Evolutionary conservation across 2,113 vertebrate genomes (phyloP), one percentile per base, ranked within the genome.

Genomic region (Polypterus bichir): DNA sequence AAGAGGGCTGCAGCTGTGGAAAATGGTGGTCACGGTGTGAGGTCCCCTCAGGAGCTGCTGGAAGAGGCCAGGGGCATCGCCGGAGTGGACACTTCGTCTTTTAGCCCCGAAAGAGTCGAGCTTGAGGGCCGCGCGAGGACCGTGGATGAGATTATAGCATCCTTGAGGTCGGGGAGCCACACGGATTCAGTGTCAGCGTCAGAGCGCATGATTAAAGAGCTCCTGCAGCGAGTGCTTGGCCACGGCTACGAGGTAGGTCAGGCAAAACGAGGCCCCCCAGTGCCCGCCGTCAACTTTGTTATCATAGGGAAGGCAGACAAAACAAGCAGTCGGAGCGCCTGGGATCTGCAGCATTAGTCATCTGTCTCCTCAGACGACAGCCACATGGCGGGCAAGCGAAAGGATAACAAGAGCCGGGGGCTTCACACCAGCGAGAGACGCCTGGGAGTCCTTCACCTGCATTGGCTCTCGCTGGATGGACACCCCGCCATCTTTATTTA

Each of bases 141-240:
- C 69, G 72, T 77, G 58, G 81, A 84, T 73, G 83, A 89, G 74
- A 79, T 86, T 73, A 79, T 82, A 64, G 76, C 73, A 60, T 87
- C 81, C 9, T 71, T 78, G 68, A 77, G 74, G 73, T 83, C 73
- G 51, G 71, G 11, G 52, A 45, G 4, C 4, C 46, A 58, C 47
- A 55, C 11, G 51, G 49, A 79, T 69, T 65, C 68, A 54, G 73
- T 70, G 61, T 73, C 68, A 67, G 69, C 73, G 27, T 74, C 77
- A 8, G 80, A 86, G 64, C 55, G 75, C 65, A 77, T 0, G 68
- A 79, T 86, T 73, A 79, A 71, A 76, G 80, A 80, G 59, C 80
- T 81, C 73, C 73, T 68, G 48, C 71, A 80, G 74, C 75, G 79
- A 68, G 69, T 88, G 67, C 77, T 88, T 63, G 83, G 86, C 54